Conservation (phyloP, 2,888 invertebrate species). For the Drosophila mercatorum region DNA sequence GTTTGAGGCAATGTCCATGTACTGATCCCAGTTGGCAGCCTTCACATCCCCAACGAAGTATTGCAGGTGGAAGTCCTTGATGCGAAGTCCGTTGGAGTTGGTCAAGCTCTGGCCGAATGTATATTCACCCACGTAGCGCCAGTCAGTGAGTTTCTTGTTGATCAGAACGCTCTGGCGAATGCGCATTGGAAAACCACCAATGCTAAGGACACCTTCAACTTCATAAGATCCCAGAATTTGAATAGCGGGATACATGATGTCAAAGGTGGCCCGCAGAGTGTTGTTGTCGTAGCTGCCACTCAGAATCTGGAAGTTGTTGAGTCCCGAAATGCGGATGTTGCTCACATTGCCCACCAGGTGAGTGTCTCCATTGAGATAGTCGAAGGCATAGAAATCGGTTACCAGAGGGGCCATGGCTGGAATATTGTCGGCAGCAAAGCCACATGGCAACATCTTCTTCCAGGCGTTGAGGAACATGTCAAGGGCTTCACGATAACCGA, state of each 20-base stretch:
- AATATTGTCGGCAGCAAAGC: slow-evolving; percentile 57
- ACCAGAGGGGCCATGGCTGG: slow-evolving; percentile 67
- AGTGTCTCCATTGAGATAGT: slow-evolving; percentile 29
- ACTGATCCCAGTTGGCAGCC: slow-evolving; percentile 58
- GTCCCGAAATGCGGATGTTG: slow-evolving; percentile 63
- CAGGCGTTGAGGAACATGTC: slow-evolving; percentile 52
- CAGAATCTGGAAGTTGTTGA: slow-evolving; percentile 62
- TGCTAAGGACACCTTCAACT: slow-evolving; percentile 44
- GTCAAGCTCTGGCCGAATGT: slow-evolving; percentile 35
- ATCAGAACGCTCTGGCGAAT: slow-evolving; percentile 49
- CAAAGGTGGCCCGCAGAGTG: slow-evolving; percentile 56
- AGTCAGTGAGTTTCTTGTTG: slow-evolving; percentile 57
- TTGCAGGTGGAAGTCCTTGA: slow-evolving; percentile 57
- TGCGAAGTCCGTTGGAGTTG: slow-evolving; percentile 50
- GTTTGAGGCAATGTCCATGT: slow-evolving; percentile 68
- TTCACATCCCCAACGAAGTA: slow-evolving; percentile 57
- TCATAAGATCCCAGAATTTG: slow-evolving; percentile 64
- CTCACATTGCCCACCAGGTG: slow-evolving; percentile 60
- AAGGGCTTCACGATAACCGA: slow-evolving; percentile 56
- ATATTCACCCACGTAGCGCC: slow-evolving; percentile 58
- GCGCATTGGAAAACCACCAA: slow-evolving; percentile 49
- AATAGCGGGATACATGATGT: slow-evolving; percentile 61
- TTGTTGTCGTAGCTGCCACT: slow-evolving; percentile 46
- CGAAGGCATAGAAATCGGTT: slow-evolving; percentile 32
- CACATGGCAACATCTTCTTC: slow-evolving; percentile 72